Base-by-base conservation (phyloP, 2,888 invertebrate species). In the Sphaeridia pumilis region DNA sequence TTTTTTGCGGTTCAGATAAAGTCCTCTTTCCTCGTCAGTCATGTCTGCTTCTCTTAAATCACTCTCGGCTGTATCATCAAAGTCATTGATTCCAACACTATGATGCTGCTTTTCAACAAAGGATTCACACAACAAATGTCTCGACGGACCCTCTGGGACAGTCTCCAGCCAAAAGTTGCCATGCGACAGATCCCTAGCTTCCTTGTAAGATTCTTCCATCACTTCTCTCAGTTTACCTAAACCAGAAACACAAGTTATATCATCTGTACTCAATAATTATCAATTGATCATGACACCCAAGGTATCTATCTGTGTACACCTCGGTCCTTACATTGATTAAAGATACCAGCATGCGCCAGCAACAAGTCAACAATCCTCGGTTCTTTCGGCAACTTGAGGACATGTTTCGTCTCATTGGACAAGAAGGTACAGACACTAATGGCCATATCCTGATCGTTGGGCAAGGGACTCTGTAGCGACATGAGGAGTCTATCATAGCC, bases 371-470 rank as follows among this genome's bases (percentile, higher is more conserved):
- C 72, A 57, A 98, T 77, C 66, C 87, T 81, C 1, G 90, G 90
- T 63, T 85, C 86, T 63, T 87, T 83, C 55, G 83, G 82, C 56
- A 98, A 73, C 49, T 87, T 84, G 51, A 98, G 74, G 1, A 87
- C 81, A 67, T 90, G 88, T 56, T 86, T 85, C 58, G 87, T 88
- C 68, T 97, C 95, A 64, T 92, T 94, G 4, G 94, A 92, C 64
- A 98, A 77, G 55, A 98, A 76, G 0, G 92, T 93, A 71, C 94
- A 94, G 2, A 95, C 90, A 71, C 97, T 97, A 66, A 98, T 84
- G 25, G 94, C 94, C 71, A 97, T 93, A 73, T 97, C 97, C 70
- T 95, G 92, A 71, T 98, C 97, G 71, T 98, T 98, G 4, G 97
- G 95, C 70, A 98, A 77, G 1, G 97, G 94, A n/a, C 90, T 90